These are phyloP conservation scores for Diorhabda carinulata DNA, from an alignment of 1,140 invertebrate species.

Conservation along the genomic window DNA sequence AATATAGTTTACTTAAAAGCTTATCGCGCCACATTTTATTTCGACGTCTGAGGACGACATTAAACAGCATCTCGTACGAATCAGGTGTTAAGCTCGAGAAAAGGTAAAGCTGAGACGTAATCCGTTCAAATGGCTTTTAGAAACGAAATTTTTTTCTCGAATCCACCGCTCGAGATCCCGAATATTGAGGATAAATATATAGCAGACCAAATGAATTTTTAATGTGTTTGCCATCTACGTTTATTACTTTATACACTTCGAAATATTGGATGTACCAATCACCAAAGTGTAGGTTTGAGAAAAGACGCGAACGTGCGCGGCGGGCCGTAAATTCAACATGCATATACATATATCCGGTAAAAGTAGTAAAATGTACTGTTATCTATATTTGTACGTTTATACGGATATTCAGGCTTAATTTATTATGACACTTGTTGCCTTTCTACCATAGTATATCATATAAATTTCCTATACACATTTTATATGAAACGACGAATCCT, in stretches of 20 bases:
- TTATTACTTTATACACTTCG: slow-evolving; percentile 1
- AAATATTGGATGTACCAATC: slow-evolving; percentile 1
- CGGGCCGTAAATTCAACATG: background rate
- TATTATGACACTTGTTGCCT: background rate
- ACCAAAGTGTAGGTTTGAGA: background rate
- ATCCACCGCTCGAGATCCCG: background rate
- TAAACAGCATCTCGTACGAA: background rate
- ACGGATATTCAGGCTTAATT: background rate
- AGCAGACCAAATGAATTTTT: slow-evolving; percentile 1
- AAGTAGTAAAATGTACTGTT: slow-evolving; percentile 1
- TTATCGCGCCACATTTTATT: background rate
- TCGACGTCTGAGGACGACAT: background rate
- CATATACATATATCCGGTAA: background rate
- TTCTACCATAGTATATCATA: no score
- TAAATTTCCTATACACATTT: no score
- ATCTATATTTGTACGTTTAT: background rate
- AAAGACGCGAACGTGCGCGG: background rate
- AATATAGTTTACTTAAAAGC: background rate
- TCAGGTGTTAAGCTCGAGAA: slow-evolving; percentile 1
- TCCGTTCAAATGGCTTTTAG: slow-evolving; percentile 2
- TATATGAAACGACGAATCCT: no score
- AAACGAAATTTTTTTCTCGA: background rate
- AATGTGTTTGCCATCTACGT: background rate
- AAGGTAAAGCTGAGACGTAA: background rate
- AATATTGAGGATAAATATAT: background rate